Conservation (phyloP, 2,113 vertebrate species). For the Nipponia nippon region DNA sequence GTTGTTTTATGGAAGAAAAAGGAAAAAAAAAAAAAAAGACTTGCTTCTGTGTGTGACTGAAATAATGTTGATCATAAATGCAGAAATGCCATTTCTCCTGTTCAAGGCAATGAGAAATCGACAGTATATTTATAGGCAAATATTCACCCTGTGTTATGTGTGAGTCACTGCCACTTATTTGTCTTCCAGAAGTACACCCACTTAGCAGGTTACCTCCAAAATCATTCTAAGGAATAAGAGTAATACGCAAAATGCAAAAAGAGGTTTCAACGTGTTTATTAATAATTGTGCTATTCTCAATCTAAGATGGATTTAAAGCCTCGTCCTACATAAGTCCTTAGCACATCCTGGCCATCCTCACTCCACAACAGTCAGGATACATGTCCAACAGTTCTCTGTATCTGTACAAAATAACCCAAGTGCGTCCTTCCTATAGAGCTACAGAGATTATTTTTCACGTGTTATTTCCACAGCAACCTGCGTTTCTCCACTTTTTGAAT, state of each 20-base stretch:
- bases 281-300: slow-evolving; percentile 34
- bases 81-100: background rate
- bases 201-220: background rate
- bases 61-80: background rate
- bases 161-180: background rate
- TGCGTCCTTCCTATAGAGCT: background rate
- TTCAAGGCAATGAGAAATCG: background rate
- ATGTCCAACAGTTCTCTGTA: background rate
- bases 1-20: background rate
- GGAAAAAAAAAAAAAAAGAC: background rate
- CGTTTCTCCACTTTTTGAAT: background rate
- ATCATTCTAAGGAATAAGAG: background rate
- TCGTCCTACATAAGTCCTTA: background rate
- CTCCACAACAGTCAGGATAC: background rate
- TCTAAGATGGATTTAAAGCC: slow-evolving; percentile 24
- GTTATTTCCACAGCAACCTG: background rate
- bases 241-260: slow-evolving; percentile 33
- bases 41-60: background rate
- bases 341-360: background rate
- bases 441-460: background rate
- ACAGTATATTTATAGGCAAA: background rate
- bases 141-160: background rate
- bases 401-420: background rate
- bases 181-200: background rate
- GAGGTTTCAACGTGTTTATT: slow-evolving; percentile 60